phyloP scores from a whole-genome alignment of 2,113 vertebrate genomes.

The Asarcornis scutulata region DNA sequence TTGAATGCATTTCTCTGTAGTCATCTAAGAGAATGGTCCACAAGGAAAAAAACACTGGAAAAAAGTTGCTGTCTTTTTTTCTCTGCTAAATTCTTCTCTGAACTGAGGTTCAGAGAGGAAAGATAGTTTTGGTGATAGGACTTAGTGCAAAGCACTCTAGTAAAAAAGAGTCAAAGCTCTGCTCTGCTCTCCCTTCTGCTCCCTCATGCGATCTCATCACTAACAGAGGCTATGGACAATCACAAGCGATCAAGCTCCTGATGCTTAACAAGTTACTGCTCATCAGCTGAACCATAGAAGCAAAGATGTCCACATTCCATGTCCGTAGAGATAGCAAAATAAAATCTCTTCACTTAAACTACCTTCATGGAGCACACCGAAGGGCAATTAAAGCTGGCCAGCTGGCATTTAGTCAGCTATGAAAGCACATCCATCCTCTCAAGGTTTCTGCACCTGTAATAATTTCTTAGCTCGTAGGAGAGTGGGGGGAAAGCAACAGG shows the following conservation, averaged over 20 bases:
- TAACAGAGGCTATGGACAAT: not conserved
- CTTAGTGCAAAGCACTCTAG: not conserved
- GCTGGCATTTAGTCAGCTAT: slow-evolving; percentile 30
- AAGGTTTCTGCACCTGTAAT: slow-evolving; percentile 13
- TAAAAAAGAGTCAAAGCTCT: not conserved
- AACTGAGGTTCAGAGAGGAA: slow-evolving; percentile 20
- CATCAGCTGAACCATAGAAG: not conserved
- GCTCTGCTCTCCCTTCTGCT: not conserved
- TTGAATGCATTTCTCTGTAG: slow-evolving; percentile 60
- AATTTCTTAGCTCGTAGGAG: slow-evolving; percentile 3
- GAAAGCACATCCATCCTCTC: slow-evolving; percentile 13
- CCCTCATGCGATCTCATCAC: not conserved
- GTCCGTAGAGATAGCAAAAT: not conserved
- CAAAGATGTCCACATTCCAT: slow-evolving; percentile 7
- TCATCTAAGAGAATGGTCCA: slow-evolving; percentile 47
- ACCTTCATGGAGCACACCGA: not conserved
- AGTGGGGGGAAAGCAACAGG: not conserved
- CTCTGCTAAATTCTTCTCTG: slow-evolving; percentile 24
- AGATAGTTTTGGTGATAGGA: not conserved
- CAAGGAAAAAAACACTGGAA: slow-evolving; percentile 14
- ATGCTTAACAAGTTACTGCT: slow-evolving; percentile 34
- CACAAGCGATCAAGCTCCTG: not conserved
- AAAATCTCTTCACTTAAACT: not conserved
- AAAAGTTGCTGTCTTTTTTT: not conserved
- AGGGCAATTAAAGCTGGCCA: slow-evolving; percentile 37